Conservation (phyloP, 2,797 vertebrate genomes). For the Onychomys arenicola region DNA sequence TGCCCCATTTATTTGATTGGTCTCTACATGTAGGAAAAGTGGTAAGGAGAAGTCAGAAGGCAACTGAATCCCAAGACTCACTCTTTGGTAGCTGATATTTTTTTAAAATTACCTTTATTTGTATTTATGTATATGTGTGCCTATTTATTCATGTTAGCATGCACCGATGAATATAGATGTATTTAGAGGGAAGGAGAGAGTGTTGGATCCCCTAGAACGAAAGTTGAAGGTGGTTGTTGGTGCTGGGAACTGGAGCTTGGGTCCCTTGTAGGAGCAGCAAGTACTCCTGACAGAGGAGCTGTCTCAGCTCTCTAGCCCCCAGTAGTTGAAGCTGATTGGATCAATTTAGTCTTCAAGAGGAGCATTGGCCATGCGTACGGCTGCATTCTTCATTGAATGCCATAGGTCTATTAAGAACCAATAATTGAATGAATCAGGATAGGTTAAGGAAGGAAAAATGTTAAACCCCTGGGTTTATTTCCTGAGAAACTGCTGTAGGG, state of each 20-base stretch:
- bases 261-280: background rate
- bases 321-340: background rate
- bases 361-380: accelerated
- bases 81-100: background rate
- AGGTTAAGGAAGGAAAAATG: background rate
- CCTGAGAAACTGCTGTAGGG: background rate
- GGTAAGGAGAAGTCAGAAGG: background rate
- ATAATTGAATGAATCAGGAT: background rate
- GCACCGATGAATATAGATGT: background rate
- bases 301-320: background rate
- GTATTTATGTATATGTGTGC: background rate
- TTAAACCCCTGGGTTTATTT: background rate
- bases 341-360: no score
- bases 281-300: no score
- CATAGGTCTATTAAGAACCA: background rate
- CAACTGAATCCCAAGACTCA: accelerated
- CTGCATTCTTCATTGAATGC: background rate
- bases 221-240: background rate
- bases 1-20: background rate
- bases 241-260: background rate
- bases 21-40: background rate
- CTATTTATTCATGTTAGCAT: background rate
- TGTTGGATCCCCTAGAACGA: background rate
- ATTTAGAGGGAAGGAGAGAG: background rate
- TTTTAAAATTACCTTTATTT: background rate